Evolutionary conservation across 2,113 vertebrate genomes (phyloP), one percentile per base, ranked within the genome.

Genomic region (Entelurus aequoreus): DNA sequence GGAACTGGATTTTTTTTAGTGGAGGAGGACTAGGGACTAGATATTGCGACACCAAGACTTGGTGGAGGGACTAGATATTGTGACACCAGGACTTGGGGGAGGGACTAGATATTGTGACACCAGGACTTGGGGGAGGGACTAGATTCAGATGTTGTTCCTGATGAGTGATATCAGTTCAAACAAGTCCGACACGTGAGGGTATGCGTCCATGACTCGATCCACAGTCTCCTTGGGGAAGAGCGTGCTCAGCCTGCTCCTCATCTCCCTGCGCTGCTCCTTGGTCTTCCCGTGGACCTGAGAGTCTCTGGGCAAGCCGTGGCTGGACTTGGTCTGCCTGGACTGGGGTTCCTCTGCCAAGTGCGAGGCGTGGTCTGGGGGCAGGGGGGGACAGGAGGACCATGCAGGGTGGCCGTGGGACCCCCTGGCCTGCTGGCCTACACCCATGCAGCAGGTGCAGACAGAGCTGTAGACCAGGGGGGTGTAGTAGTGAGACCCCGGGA

Each of bases 211-310:
- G 47, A 80, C 37, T 0, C 65, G 69, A 65, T 91, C 87, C 61
- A 91, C 86, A 1, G 59, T 73, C 0, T 21, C 19, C 0, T 78
- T 79, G 1, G 91, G 91, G 69, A 91, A 93, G 8, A 89, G 42
- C 1, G 83, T 78, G 72, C 86, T 85, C 10, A 92, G 88, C 51
- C 85, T 83, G 13, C 66, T 82, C 68, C 75, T 82, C 55, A 86
- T 65, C 13, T 15, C 65, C 38, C 48, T 76, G 59, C 86, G 83
- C 50, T 49, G 68, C 40, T 87, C 74, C 0, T 66, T 16, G 8
- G 12, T 9, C 6, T 64, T 5, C 36, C 15, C 15, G 42, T 68
- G 75, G 47, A 0, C 46, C 0, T 69, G 67, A 1, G 71, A 66
- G 50, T 74, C 64, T 4, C 54, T 70, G 0, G 79, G 68, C 21